These are phyloP conservation scores for Potamarius usumacintae DNA, from an alignment of 2,113 vertebrate species.

Conservation along the genomic window DNA sequence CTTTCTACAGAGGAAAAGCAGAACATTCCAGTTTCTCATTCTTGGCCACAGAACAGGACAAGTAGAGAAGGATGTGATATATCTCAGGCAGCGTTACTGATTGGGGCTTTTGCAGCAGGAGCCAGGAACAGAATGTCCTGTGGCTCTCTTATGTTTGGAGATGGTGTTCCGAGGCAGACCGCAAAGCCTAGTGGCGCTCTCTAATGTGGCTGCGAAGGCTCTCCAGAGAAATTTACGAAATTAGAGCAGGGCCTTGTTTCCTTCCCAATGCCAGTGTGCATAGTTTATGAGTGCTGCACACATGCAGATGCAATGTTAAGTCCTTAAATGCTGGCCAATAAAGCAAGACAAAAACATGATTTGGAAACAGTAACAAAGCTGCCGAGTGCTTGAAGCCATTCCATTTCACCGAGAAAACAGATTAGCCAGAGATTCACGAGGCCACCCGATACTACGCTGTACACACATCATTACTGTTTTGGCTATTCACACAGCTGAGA, in stretches of 20 bases:
- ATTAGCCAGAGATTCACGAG: neutral
- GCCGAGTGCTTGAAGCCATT: neutral
- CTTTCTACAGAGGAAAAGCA: slow-evolving; percentile 28
- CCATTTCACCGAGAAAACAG: neutral
- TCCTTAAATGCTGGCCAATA: neutral
- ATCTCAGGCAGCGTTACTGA: slow-evolving; percentile 37
- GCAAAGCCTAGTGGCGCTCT: slow-evolving; percentile 45
- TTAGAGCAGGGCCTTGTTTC: slow-evolving; percentile 38
- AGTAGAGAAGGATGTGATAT: slow-evolving; percentile 36
- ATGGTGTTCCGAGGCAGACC: slow-evolving; percentile 24
- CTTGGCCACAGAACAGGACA: slow-evolving; percentile 32
- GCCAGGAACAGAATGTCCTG: slow-evolving; percentile 63
- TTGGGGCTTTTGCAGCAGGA: slow-evolving; percentile 41
- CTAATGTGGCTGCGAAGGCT: slow-evolving; percentile 55
- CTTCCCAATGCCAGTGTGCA: slow-evolving; percentile 22
- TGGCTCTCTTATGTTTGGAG: slow-evolving; percentile 48
- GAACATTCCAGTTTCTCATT: slow-evolving; percentile 38
- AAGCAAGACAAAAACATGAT: neutral
- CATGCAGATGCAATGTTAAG: slow-evolving; percentile 13
- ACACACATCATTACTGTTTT: neutral
- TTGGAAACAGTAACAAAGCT: neutral
- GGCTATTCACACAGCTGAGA: neutral
- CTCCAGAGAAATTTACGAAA: slow-evolving; percentile 40
- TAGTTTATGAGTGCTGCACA: slow-evolving; percentile 12
- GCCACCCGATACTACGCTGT: neutral